A percentile compares a stretch with the other conserved stretches of the same genome.
Conservation (phyloP, 1,140 invertebrate genomes). For the Parapsyche elsis region DNA sequence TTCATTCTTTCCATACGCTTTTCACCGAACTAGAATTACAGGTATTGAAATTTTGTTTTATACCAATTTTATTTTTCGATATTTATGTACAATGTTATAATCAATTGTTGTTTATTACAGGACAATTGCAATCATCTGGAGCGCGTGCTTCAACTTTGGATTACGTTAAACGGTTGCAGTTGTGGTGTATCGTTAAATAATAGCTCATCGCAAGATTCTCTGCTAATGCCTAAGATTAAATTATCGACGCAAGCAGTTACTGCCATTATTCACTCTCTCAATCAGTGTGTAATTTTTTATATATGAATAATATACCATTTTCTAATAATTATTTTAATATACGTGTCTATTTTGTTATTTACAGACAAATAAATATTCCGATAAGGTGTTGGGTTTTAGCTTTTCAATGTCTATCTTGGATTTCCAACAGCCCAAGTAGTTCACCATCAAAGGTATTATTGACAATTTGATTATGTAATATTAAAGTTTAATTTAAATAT, state of each 20-base stretch:
- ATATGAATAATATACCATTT: background rate
- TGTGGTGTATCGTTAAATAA: slow-evolving; percentile 61
- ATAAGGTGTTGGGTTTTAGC: slow-evolving; percentile 66
- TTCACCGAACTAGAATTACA: slow-evolving; percentile 71
- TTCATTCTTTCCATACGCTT: slow-evolving; percentile 76
- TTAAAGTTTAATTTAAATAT: background rate
- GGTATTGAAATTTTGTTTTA: slow-evolving; percentile 31
- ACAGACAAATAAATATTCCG: slow-evolving; percentile 63
- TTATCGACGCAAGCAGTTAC: slow-evolving; percentile 78
- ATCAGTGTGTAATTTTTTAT: slow-evolving; percentile 58
- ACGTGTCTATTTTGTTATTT: slow-evolving; percentile 48
- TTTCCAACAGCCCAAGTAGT: slow-evolving; percentile 57
- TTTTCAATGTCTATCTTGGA: slow-evolving; percentile 66
- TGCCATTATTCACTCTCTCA: slow-evolving; percentile 74
- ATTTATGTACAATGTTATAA: background rate
- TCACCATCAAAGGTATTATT: slow-evolving; percentile 61
- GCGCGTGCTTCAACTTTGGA: slow-evolving; percentile 84
- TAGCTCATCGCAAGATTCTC: slow-evolving; percentile 68
- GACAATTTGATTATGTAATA: background rate
- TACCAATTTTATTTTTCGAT: slow-evolving; percentile 14
- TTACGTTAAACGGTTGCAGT: slow-evolving; percentile 77
- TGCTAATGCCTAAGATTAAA: slow-evolving; percentile 76
- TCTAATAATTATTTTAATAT: slow-evolving; percentile 16
- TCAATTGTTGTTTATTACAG: slow-evolving; percentile 59
- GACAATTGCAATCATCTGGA: slow-evolving; percentile 77